Base-by-base conservation (phyloP, 2,797 vertebrate genomes). In the Sebastes glaucus region DNA sequence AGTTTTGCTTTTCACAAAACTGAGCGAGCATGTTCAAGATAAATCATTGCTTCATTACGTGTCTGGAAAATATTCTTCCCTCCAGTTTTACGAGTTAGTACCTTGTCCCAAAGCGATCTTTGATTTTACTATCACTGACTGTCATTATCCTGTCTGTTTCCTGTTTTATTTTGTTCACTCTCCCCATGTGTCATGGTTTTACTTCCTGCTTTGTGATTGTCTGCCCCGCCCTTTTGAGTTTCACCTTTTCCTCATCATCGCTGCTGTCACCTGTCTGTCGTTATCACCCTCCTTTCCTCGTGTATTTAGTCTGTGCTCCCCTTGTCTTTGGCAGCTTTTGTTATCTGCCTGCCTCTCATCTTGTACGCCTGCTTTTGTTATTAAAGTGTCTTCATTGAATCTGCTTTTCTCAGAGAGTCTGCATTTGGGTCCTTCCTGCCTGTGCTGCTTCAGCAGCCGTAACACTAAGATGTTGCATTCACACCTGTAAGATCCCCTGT, bases 401-500 rank as follows among this genome's bases (percentile, higher is more conserved):
- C 18, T 20, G 3, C 46, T 7, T 49, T 0, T 49, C 46, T 18
- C 57, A 1, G 28, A 59, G 16, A 60, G 28, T 30, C 57, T 20
- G 16, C 57, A 18, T 59, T 30, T 1, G 27, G 4, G 16, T 18
- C 27, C 27, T 20, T 60, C 57, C 57, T 60, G 27, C 57, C 57
- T 28, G 57, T 18, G 56, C 25, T 60, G 57, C 57, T 60, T 20
- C 57, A 18, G 27, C 57, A 60, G 57, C 57, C 18, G 59, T n/a
- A 32, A 32, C 28, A 61, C 33, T 16, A 75, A 80, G 27, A 77
- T 56, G n/a, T 70, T 70, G 20, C 52, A 20, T 66, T 82, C 46
- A 69, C 63, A 79, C 64, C 67, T 59, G 63, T 71, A 66, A 82
- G 56, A 77, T 49, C 74, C 49, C 65, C 71, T 28, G 46, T 62